phyloP scores from a whole-genome alignment of 2,797 vertebrate species.

The Sarcoramphus papa region DNA sequence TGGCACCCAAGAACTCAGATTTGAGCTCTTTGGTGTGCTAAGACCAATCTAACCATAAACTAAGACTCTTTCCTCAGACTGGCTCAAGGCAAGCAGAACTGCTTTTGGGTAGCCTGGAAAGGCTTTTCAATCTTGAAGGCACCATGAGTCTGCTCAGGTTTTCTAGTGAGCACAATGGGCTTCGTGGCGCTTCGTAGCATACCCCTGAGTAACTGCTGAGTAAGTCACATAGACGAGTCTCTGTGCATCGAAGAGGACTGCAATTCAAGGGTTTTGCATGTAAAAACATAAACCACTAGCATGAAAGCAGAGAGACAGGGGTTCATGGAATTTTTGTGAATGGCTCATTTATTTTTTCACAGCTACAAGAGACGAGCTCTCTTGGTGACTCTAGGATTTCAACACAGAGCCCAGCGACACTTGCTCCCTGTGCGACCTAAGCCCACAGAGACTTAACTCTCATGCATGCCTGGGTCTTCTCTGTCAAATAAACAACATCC shows the following conservation, averaged over 20 bases:
- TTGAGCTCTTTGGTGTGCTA: not conserved
- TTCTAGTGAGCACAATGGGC: not conserved
- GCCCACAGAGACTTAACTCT: not conserved
- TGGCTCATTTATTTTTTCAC: not conserved
- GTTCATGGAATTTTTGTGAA: not conserved
- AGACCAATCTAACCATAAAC: not conserved
- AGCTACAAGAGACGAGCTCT: not conserved
- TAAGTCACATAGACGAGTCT: accelerated
- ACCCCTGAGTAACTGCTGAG: not conserved
- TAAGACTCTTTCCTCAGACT: not conserved
- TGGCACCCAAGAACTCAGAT: not conserved
- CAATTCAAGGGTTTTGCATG: not conserved
- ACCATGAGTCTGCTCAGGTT: not conserved
- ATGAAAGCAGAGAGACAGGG: not conserved
- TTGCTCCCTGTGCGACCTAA: not conserved
- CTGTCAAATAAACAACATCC: not conserved
- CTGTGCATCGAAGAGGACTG: not conserved
- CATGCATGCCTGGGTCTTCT: not conserved
- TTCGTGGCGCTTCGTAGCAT: not conserved
- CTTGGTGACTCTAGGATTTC: not conserved
- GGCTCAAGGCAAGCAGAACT: not conserved
- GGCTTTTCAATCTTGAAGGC: not conserved
- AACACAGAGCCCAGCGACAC: not conserved
- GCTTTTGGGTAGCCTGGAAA: not conserved
- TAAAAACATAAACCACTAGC: not conserved